Conservation (phyloP, 2,113 vertebrate genomes). For the Recurvirostra avosetta region DNA sequence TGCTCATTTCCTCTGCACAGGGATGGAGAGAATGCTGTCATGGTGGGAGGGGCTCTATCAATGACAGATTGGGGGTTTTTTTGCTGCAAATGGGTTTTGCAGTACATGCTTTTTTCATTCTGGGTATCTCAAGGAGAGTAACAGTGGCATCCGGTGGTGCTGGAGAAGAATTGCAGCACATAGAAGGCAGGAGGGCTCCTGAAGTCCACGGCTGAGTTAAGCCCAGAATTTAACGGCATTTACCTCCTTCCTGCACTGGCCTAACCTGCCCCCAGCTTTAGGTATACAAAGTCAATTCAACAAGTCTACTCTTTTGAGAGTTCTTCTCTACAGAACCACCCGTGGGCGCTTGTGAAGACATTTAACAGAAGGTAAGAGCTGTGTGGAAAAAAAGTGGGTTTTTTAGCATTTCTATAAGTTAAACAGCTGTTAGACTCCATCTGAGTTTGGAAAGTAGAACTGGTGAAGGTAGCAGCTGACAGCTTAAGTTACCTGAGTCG, state of each 20-base stretch:
- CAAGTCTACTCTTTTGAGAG: not conserved
- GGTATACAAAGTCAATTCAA: not conserved
- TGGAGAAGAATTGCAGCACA: not conserved
- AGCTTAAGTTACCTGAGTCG: not conserved
- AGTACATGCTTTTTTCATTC: accelerated
- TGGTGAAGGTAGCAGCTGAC: accelerated
- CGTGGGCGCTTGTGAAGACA: accelerated
- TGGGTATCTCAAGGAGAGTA: not conserved
- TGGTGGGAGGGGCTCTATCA: not conserved
- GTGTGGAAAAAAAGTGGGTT: not conserved
- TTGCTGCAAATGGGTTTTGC: not conserved
- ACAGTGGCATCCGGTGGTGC: constrained; percentile 42
- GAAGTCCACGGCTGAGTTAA: accelerated
- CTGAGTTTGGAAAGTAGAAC: not conserved
- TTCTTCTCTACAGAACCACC: not conserved
- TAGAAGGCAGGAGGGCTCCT: not conserved
- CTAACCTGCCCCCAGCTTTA: accelerated
- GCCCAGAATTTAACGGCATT: not conserved
- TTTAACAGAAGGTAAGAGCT: not conserved
- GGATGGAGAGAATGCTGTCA: not conserved
- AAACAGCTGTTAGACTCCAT: not conserved
- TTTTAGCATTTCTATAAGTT: too few relatives aligned
- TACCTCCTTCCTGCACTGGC: not conserved
- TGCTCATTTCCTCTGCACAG: not conserved
- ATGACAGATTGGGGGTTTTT: not conserved